phyloP scores from a whole-genome alignment of 2,113 vertebrate genomes.

The Candoia aspera region DNA sequence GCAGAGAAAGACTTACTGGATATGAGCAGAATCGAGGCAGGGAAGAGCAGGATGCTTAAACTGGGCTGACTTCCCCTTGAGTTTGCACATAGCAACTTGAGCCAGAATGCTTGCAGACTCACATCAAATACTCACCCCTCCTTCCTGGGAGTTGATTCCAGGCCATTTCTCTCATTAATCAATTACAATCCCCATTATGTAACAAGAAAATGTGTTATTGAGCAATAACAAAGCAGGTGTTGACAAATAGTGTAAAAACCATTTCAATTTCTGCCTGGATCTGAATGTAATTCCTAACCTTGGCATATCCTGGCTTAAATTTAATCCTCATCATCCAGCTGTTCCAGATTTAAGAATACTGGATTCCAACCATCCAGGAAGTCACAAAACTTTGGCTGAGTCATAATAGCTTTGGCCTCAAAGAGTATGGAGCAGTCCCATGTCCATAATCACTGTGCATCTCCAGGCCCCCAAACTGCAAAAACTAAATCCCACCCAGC shows the following conservation, averaged over 20 bases:
- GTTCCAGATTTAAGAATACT: neutral
- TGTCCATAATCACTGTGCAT: neutral
- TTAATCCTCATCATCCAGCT: neutral
- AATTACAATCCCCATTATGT: neutral
- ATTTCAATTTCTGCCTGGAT: neutral
- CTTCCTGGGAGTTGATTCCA: neutral
- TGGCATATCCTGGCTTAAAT: neutral
- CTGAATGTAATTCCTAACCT: neutral
- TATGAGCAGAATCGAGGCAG: neutral
- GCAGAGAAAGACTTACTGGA: neutral
- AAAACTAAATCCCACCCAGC: neutral
- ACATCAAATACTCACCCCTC: neutral
- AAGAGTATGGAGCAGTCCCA: neutral
- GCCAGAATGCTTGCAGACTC: neutral
- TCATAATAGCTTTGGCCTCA: neutral
- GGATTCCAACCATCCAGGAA: neutral
- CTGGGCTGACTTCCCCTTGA: neutral
- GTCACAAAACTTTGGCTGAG: neutral
- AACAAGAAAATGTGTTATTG: neutral
- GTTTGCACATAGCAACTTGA: neutral
- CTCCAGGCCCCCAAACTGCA: neutral
- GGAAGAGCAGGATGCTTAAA: neutral
- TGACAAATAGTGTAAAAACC: neutral
- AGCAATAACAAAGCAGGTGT: neutral
- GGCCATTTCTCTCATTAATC: neutral